A percentile compares a stretch with the other conserved stretches of the same genome.
Evolutionary conservation across 2,113 vertebrate genomes (phyloP).

Genomic region (Mastomys coucha): DNA sequence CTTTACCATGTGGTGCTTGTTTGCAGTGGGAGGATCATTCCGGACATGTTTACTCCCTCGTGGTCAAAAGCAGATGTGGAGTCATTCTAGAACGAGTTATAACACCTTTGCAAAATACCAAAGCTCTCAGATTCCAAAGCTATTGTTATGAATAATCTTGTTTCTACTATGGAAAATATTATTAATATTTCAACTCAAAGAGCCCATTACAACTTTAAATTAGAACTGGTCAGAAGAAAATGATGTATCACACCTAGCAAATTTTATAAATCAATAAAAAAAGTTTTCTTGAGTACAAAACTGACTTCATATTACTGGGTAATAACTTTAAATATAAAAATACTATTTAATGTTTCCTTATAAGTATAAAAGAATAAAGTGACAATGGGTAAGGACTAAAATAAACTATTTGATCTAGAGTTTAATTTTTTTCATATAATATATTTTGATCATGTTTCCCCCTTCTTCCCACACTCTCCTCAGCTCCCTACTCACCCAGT

Average conservation of each 20-base stretch:
- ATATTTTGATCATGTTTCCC: not conserved
- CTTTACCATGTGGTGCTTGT: not conserved
- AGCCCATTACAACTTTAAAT: conserved; percentile 21
- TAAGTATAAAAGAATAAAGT: conserved; percentile 2
- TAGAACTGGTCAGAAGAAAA: conserved; percentile 34
- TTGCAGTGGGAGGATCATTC: not conserved
- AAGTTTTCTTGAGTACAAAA: conserved; percentile 43
- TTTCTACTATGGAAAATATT: not conserved
- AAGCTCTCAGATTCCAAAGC: not conserved
- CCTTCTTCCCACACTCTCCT: not conserved
- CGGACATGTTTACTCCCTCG: not conserved
- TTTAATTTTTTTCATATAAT: not conserved
- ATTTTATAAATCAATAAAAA: conserved; percentile 40
- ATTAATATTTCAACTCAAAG: conserved; percentile 20
- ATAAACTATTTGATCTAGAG: conserved; percentile 3
- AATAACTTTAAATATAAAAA: conserved; percentile 55
- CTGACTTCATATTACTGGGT: not conserved
- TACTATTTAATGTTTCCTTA: conserved; percentile 22
- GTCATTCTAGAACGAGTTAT: conserved; percentile 43
- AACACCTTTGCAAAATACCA: not conserved
- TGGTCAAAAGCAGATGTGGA: not conserved
- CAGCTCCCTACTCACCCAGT: not conserved
- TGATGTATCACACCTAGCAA: not conserved
- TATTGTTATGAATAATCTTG: conserved; percentile 30
- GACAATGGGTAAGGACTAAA: not conserved